A percentile compares a stretch with the other conserved stretches of the same genome.
Evolutionary conservation across 2,113 vertebrate species (phyloP).

Genomic region (Malurus elegans): DNA sequence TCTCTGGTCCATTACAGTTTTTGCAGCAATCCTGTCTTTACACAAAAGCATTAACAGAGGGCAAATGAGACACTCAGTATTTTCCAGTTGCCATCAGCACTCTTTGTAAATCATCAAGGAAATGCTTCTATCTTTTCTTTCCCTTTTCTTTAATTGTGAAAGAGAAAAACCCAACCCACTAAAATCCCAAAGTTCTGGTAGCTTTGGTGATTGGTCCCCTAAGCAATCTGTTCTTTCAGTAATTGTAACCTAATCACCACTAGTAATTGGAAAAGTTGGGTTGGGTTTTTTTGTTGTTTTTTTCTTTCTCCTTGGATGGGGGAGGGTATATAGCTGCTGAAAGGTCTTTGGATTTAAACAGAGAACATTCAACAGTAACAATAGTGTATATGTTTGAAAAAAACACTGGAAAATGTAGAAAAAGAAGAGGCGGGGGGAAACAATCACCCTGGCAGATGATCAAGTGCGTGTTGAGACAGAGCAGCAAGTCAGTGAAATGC

Average conservation of each 20-base stretch:
- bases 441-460: constrained; percentile 31
- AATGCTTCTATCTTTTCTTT: constrained; percentile 43
- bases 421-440: neutral
- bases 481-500: constrained; percentile 43
- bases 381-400: neutral
- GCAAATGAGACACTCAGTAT: neutral
- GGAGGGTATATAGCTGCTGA: neutral
- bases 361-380: neutral
- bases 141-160: constrained; percentile 11
- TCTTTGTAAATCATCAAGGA: constrained; percentile 54
- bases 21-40: neutral
- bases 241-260: constrained; percentile 61
- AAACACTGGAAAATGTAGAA: neutral
- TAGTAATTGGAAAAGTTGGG: constrained; percentile 21
- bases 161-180: neutral
- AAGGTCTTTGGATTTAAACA: neutral
- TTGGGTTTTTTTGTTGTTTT: neutral
- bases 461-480: constrained; percentile 64
- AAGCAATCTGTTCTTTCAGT: constrained; percentile 61
- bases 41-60: constrained; percentile 24
- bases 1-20: neutral
- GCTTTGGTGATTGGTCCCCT: constrained; percentile 63
- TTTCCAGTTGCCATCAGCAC: constrained; percentile 44
- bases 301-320: too few species aligned
- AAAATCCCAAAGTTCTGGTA: constrained; percentile 51